Percentiles rank a stretch among this genome's conserved stretches.
Conservation (phyloP, 2,888 invertebrate genomes). For the Ethmia dodecea region DNA sequence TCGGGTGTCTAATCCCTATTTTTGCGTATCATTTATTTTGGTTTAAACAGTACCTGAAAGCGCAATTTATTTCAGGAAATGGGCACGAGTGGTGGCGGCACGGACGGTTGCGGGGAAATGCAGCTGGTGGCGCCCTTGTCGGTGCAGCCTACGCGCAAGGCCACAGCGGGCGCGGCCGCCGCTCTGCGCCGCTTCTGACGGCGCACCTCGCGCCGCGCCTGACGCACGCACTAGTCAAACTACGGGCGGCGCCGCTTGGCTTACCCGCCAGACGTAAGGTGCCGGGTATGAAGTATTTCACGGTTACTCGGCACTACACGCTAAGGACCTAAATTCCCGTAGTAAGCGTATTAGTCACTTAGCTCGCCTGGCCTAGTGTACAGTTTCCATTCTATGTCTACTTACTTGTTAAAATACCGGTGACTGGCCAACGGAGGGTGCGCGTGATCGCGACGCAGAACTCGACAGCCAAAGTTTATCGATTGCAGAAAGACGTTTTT, state of each 20-base stretch:
- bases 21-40: too few species aligned
- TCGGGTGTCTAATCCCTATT: too few species aligned
- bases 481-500: slow-evolving; percentile 5
- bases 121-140: slow-evolving; percentile 87
- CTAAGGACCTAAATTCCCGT: neutral
- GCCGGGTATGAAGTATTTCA: too few species aligned
- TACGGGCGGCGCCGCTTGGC: neutral
- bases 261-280: too few species aligned
- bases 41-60: too few species aligned
- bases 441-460: neutral
- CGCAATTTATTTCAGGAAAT: slow-evolving; percentile 77
- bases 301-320: neutral
- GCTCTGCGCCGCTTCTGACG: slow-evolving; percentile 84
- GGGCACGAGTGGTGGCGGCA: slow-evolving; percentile 77
- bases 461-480: slow-evolving; percentile 10
- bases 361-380: too few species aligned
- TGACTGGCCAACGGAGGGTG: neutral
- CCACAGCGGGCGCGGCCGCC: slow-evolving; percentile 81
- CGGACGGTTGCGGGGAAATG: slow-evolving; percentile 66
- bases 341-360: too few species aligned
- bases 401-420: too few species aligned
- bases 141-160: slow-evolving; percentile 90
- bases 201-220: slow-evolving; percentile 38
- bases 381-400: too few species aligned
- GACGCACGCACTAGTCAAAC: slow-evolving; percentile 20